These are phyloP conservation scores for Cenopis cana DNA, from an alignment of 2,888 invertebrate species.

Conservation along the genomic window DNA sequence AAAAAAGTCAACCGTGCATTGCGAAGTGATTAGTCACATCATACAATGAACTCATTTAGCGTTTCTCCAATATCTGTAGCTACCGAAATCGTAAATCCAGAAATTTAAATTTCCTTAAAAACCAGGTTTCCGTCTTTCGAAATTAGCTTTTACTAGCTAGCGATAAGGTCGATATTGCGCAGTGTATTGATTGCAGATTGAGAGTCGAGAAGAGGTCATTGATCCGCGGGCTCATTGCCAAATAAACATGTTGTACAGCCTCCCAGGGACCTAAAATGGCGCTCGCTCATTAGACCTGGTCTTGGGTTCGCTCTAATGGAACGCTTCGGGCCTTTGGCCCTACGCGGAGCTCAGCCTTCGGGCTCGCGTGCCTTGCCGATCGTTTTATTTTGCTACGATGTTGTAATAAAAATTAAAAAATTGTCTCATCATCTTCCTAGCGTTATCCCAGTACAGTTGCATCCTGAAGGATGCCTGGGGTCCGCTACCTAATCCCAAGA, in stretches of 20 bases:
- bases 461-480: too few species aligned
- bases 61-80: slow-evolving; percentile 20
- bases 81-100: slow-evolving; percentile 33
- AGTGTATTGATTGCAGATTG: slow-evolving; percentile 35
- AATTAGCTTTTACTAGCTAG: neutral
- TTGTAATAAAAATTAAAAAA: too few species aligned
- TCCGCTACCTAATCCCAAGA: too few species aligned
- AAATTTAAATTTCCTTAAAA: slow-evolving; percentile 14
- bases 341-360: too few species aligned
- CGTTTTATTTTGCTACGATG: too few species aligned
- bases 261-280: slow-evolving; percentile 70
- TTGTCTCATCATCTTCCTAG: too few species aligned
- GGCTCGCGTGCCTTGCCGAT: too few species aligned
- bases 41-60: slow-evolving; percentile 33
- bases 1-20: slow-evolving; percentile 2
- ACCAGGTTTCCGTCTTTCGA: neutral
- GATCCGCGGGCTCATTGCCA: slow-evolving; percentile 81
- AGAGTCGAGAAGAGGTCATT: slow-evolving; percentile 60
- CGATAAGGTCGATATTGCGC: slow-evolving; percentile 16
- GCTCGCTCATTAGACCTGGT: slow-evolving; percentile 55
- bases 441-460: too few species aligned
- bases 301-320: too few species aligned
- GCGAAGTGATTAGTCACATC: slow-evolving; percentile 27
- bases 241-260: slow-evolving; percentile 74
- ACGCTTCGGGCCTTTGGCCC: too few species aligned